These are phyloP conservation scores for Bedellia somnulentella DNA, from an alignment of 2,888 invertebrate species.

Conservation along the genomic window DNA sequence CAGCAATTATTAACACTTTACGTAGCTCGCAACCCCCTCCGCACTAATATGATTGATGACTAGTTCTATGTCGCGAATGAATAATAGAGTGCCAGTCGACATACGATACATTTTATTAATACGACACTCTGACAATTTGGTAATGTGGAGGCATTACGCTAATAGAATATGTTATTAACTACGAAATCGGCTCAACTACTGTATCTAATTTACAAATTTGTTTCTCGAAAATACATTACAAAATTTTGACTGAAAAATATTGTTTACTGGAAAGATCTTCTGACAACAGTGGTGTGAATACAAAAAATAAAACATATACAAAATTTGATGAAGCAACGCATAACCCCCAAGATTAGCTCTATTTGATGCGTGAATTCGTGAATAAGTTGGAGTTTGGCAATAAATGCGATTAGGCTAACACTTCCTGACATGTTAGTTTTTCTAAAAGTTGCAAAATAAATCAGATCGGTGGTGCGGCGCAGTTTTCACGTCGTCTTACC, in stretches of 20 bases:
- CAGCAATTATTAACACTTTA: slow-evolving; percentile 52
- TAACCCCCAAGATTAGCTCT: too few species aligned
- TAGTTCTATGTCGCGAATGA: slow-evolving; percentile 23
- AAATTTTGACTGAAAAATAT: neutral
- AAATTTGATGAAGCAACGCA: too few species aligned
- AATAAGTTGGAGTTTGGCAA: too few species aligned
- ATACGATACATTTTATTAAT: slow-evolving; percentile 22
- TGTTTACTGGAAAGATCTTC: too few species aligned
- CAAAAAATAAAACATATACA: too few species aligned
- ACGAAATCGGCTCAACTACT: too few species aligned
- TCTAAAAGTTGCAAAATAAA: slow-evolving; percentile 57
- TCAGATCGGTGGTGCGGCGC: slow-evolving; percentile 57
- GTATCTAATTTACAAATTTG: too few species aligned
- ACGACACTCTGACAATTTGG: slow-evolving; percentile 2
- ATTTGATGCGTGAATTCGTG: too few species aligned
- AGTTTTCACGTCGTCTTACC: slow-evolving; percentile 57
- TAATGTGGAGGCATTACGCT: slow-evolving; percentile 3
- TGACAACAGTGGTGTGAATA: too few species aligned
- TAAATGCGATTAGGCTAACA: slow-evolving; percentile 60
- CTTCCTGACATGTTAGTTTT: slow-evolving; percentile 39
- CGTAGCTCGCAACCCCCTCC: slow-evolving; percentile 16
- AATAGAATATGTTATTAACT: slow-evolving; percentile 1
- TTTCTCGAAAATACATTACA: too few species aligned
- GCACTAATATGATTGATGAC: slow-evolving; percentile 39
- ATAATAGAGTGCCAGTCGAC: slow-evolving; percentile 41